A percentile compares a stretch with the other conserved stretches of the same genome.
Conservation (phyloP, 2,113 vertebrate species). For the Macquaria australasica region DNA sequence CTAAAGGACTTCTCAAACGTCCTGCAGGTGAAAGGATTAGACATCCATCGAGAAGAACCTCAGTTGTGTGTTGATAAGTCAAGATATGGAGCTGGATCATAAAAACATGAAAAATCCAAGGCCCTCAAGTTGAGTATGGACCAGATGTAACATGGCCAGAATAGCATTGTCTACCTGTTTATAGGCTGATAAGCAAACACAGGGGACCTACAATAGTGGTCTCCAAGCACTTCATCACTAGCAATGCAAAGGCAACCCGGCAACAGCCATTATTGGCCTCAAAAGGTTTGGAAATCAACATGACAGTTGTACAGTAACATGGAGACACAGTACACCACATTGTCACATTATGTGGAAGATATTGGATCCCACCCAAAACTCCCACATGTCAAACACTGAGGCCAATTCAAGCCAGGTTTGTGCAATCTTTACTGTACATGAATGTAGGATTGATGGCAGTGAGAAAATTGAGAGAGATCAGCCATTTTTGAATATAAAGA, state of each 20-base stretch:
- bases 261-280: neutral
- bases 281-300: conserved; percentile 12
- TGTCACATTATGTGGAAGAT: neutral
- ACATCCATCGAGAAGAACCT: neutral
- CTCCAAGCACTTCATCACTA: neutral
- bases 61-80: neutral
- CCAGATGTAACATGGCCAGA: neutral
- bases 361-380: neutral
- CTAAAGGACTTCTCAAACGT: neutral
- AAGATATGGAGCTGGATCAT: conserved; percentile 6
- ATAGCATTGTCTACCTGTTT: neutral
- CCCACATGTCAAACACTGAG: neutral
- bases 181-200: conserved; percentile 15
- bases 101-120: conserved; percentile 1
- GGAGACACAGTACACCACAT: neutral
- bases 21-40: neutral
- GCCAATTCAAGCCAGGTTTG: neutral
- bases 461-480: neutral
- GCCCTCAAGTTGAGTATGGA: conserved; percentile 2
- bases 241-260: neutral
- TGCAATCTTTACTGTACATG: neutral
- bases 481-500: neutral
- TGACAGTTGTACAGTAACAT: neutral
- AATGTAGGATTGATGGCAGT: neutral
- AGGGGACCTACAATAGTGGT: neutral